Percentiles rank a stretch among this genome's conserved stretches.
Conservation (phyloP, 2,888 invertebrate species). For the Choreutis nemorana region DNA sequence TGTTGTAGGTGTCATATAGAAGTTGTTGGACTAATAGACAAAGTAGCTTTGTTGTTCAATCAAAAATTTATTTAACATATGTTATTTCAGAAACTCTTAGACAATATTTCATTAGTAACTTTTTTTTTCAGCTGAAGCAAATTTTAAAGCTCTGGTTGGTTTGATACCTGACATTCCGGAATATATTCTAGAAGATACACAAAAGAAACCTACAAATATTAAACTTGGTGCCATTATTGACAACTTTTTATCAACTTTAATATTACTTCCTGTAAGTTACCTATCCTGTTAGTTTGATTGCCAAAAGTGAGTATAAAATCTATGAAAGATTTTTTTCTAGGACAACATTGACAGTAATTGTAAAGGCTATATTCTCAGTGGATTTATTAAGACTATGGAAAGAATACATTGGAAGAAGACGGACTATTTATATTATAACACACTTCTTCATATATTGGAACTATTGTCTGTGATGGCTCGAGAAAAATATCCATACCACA, state of each 20-base stretch:
- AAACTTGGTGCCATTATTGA: slow-evolving; percentile 75
- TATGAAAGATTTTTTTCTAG: slow-evolving; percentile 39
- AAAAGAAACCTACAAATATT: slow-evolving; percentile 75
- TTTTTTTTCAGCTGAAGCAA: slow-evolving; percentile 81
- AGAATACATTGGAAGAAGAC: slow-evolving; percentile 75
- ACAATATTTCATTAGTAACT: slow-evolving; percentile 1
- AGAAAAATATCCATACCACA: slow-evolving; percentile 85
- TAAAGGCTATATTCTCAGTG: slow-evolving; percentile 81
- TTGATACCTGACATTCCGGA: slow-evolving; percentile 80
- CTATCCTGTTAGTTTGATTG: slow-evolving; percentile 1
- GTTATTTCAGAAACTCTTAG: slow-evolving; percentile 3
- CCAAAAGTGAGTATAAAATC: neutral
- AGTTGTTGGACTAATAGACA: no score
- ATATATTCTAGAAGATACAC: slow-evolving; percentile 76
- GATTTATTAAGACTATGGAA: slow-evolving; percentile 82
- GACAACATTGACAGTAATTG: slow-evolving; percentile 88
- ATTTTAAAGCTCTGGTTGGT: slow-evolving; percentile 87
- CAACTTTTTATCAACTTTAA: slow-evolving; percentile 82
- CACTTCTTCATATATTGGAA: slow-evolving; percentile 80
- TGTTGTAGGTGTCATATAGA: no score
- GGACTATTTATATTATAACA: slow-evolving; percentile 70
- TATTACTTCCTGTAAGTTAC: slow-evolving; percentile 78
- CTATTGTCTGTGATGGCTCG: slow-evolving; percentile 81
- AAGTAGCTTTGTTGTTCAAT: no score
- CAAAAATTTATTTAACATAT: neutral